Conservation (phyloP, 2,888 invertebrate genomes). For the Erebia aethiops region DNA sequence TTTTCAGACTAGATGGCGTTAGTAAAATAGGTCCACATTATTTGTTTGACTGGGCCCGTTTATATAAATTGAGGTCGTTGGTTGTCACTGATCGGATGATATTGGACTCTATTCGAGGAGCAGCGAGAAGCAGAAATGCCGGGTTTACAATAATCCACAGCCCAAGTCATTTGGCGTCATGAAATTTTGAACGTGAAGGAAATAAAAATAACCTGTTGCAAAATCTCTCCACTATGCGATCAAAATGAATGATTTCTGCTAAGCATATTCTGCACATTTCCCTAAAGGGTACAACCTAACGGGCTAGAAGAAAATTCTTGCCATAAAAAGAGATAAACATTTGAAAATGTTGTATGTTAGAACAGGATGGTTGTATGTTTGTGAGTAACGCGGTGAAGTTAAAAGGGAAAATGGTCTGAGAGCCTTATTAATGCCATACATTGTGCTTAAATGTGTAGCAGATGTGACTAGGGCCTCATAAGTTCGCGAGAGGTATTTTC, state of each 20-base stretch:
- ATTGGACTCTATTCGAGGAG: too few species aligned
- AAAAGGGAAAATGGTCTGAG: conserved; percentile 52
- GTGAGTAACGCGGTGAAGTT: conserved; percentile 31
- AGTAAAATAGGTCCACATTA: too few species aligned
- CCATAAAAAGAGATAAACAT: conserved; percentile 46
- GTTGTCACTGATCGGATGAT: too few species aligned
- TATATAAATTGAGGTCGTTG: too few species aligned
- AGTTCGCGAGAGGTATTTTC: conserved; percentile 44
- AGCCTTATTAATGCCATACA: conserved; percentile 63
- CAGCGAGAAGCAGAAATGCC: too few species aligned
- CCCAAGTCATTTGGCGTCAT: too few species aligned
- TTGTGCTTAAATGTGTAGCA: conserved; percentile 60
- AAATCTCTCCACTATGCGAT: conserved; percentile 51
- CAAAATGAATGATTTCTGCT: conserved; percentile 71
- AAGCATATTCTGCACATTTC: conserved; percentile 68
- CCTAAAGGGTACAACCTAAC: conserved; percentile 56
- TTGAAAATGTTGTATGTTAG: conserved; percentile 27
- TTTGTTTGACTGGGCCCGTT: too few species aligned
- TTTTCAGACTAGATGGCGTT: too few species aligned
- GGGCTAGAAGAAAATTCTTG: conserved; percentile 61
- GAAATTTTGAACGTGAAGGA: too few species aligned
- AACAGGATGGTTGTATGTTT: conserved; percentile 45
- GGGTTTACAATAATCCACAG: too few species aligned
- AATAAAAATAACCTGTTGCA: conserved; percentile 5
- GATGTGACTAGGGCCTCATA: conserved; percentile 51